These are phyloP conservation scores for Zoanthus sociatus DNA, from an alignment of 92 coral and sea anemone species.

Conservation along the genomic window DNA sequence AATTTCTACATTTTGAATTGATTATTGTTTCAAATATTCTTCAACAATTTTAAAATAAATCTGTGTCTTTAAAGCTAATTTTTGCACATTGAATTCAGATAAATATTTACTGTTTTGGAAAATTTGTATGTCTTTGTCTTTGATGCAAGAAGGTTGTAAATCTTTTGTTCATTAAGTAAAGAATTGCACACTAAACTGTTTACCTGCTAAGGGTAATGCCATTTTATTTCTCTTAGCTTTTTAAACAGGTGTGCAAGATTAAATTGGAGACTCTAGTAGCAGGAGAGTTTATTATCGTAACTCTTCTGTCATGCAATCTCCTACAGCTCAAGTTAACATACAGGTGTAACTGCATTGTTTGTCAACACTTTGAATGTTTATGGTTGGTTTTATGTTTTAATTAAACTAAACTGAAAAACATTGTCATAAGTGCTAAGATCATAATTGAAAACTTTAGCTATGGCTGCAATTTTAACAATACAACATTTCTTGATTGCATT, in stretches of 20 bases:
- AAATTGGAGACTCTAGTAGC: constrained; percentile 38
- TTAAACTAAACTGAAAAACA: too few relatives aligned
- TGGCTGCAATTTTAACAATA: too few relatives aligned
- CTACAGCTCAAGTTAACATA: not conserved
- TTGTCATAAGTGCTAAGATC: too few relatives aligned
- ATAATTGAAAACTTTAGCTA: too few relatives aligned
- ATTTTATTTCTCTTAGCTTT: constrained; percentile 13
- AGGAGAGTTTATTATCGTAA: constrained; percentile 12
- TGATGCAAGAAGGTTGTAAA: too few relatives aligned
- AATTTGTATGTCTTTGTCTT: too few relatives aligned
- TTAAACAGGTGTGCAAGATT: constrained; percentile 20
- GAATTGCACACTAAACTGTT: not conserved
- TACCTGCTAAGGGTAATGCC: not conserved
- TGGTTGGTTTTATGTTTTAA: not conserved
- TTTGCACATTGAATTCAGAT: not conserved
- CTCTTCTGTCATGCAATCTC: constrained; percentile 46
- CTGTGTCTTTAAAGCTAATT: not conserved
- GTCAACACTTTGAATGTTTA: not conserved
- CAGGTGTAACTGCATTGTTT: too few relatives aligned
- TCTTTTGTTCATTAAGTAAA: too few relatives aligned
- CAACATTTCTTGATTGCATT: too few relatives aligned
- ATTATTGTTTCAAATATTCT: too few relatives aligned
- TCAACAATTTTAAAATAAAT: not conserved
- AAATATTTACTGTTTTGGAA: too few relatives aligned
- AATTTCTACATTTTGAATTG: too few relatives aligned